These are phyloP conservation scores for Drosophila birchii DNA, from an alignment of 2,888 invertebrate genomes.

Conservation along the genomic window DNA sequence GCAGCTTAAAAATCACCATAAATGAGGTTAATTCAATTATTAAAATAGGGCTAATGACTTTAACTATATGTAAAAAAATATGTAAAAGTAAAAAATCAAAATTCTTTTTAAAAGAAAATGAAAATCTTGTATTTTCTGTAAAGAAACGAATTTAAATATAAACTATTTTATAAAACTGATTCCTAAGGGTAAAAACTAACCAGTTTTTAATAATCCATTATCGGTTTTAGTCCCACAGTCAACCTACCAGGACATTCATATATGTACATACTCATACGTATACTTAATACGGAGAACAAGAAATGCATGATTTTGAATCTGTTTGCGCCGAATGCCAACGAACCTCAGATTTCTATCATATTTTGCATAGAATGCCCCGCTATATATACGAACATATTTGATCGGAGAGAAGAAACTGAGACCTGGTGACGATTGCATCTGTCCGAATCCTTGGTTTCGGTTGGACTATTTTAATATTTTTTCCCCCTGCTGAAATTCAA, in stretches of 20 bases:
- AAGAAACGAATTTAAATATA: too few relatives aligned
- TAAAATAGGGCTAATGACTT: too few relatives aligned
- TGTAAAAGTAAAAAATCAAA: too few relatives aligned
- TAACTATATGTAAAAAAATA: too few relatives aligned
- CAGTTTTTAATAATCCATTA: background rate
- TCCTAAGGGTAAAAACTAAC: too few relatives aligned
- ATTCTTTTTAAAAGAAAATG: too few relatives aligned
- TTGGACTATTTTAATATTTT: constrained; percentile 74
- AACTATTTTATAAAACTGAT: too few relatives aligned
- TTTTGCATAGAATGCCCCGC: constrained; percentile 74
- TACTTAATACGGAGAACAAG: constrained; percentile 14
- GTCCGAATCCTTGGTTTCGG: constrained; percentile 36
- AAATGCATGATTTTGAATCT: constrained; percentile 67
- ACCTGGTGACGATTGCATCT: constrained; percentile 22
- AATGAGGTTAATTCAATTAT: too few relatives aligned
- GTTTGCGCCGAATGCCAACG: constrained; percentile 64
- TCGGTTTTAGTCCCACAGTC: constrained; percentile 42
- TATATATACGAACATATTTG: constrained; percentile 23
- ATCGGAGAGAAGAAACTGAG: background rate
- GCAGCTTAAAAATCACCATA: too few relatives aligned
- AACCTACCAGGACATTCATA: constrained; percentile 9
- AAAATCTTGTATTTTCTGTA: too few relatives aligned
- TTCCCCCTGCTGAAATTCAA: constrained; percentile 43
- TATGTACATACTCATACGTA: constrained; percentile 16
- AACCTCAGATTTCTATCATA: constrained; percentile 70